These are phyloP conservation scores for Agrochola lota DNA, from an alignment of 2,888 invertebrate genomes.

Conservation along the genomic window DNA sequence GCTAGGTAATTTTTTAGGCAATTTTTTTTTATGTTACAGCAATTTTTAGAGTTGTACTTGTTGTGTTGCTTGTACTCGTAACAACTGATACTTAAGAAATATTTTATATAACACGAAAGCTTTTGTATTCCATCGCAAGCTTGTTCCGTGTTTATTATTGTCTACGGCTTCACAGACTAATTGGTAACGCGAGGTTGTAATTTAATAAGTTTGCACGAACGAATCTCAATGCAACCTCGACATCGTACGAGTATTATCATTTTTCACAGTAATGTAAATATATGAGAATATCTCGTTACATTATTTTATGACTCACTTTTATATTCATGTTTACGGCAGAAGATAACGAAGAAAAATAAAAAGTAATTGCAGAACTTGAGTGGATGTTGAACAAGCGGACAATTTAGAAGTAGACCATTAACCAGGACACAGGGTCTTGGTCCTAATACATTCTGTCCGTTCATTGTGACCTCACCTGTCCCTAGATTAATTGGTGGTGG, in stretches of 20 bases:
- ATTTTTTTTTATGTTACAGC: too few species aligned
- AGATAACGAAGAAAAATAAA: constrained; percentile 70
- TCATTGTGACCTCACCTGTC: constrained; percentile 74
- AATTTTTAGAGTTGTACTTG: too few species aligned
- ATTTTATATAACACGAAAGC: constrained; percentile 13
- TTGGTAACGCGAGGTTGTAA: constrained; percentile 45
- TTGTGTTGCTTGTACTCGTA: too few species aligned
- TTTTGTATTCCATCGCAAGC: constrained; percentile 13
- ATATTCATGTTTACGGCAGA: constrained; percentile 67
- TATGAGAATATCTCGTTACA: constrained; percentile 59
- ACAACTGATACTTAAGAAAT: constrained; percentile 1
- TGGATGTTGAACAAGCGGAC: constrained; percentile 56
- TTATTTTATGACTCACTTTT: constrained; percentile 67
- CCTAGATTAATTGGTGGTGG: constrained; percentile 71
- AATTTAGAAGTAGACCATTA: constrained; percentile 69
- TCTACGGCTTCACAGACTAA: constrained; percentile 48
- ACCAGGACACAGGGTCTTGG: constrained; percentile 69
- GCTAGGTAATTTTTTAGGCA: too few species aligned
- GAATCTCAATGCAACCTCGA: constrained; percentile 40
- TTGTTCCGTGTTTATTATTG: constrained; percentile 37
- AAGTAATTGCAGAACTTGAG: constrained; percentile 69
- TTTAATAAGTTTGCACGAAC: constrained; percentile 49
- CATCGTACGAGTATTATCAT: constrained; percentile 49
- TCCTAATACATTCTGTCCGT: constrained; percentile 73
- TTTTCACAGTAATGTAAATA: constrained; percentile 53